Percentiles rank a stretch among this genome's conserved stretches.
Evolutionary conservation across 2,797 vertebrate species (phyloP).

Genomic region (Bradypus variegatus): DNA sequence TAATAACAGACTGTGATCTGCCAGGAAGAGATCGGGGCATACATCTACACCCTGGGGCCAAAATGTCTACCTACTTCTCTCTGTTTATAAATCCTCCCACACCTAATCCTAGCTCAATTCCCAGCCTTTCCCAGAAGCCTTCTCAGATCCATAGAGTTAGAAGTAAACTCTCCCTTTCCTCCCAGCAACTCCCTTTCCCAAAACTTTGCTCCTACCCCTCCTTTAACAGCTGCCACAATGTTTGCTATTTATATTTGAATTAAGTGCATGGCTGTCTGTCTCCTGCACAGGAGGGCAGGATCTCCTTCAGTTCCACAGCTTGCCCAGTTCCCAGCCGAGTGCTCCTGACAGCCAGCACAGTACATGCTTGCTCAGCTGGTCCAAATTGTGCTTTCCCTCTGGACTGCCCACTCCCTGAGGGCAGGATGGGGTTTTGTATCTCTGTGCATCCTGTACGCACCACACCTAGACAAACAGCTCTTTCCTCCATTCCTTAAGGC

Average conservation of each 20-base stretch:
- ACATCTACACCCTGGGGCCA: accelerated
- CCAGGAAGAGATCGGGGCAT: accelerated
- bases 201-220: too few relatives aligned
- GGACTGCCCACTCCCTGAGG: not conserved
- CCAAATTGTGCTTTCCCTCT: accelerated
- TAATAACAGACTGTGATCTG: accelerated
- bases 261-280: not conserved
- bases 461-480: not conserved
- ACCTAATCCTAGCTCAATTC: too few relatives aligned
- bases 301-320: not conserved
- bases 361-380: not conserved
- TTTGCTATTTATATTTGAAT: not conserved
- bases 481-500: not conserved
- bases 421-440: not conserved
- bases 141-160: not conserved
- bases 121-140: not conserved
- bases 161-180: not conserved
- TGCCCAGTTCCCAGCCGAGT: accelerated
- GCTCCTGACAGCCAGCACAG: not conserved
- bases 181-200: not conserved
- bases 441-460: not conserved
- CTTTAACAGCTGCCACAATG: not conserved
- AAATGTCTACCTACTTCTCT: not conserved
- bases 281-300: not conserved
- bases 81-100: not conserved